Conservation (phyloP, 1,140 invertebrate species). For the Caenorhabditis briggsae region DNA sequence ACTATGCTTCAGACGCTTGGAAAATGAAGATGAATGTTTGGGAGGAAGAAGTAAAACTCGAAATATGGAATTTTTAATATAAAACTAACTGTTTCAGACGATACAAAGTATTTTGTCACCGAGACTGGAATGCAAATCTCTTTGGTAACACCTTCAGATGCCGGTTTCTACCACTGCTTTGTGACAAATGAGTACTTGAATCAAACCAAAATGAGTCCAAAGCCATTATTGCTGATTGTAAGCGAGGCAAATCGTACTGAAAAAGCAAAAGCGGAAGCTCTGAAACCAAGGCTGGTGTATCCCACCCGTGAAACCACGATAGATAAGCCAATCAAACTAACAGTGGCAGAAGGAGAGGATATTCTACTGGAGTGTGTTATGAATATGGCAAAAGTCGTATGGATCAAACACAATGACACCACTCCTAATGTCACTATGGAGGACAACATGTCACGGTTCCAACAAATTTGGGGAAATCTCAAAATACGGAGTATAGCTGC, state of each 20-base stretch:
- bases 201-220: conserved; percentile 68
- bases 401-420: conserved; percentile 63
- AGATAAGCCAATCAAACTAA: conserved; percentile 63
- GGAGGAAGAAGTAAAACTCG: conserved; percentile 66
- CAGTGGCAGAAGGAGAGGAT: conserved; percentile 70
- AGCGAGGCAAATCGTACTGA: conserved; percentile 1
- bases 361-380: conserved; percentile 71
- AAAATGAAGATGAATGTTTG: conserved; percentile 68
- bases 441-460: conserved; percentile 70
- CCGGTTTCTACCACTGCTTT: conserved; percentile 72
- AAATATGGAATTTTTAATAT: background rate
- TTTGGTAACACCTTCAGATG: conserved; percentile 71
- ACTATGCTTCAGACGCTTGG: conserved; percentile 73
- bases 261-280: conserved; percentile 50
- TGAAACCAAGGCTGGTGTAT: conserved; percentile 15
- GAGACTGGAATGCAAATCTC: conserved; percentile 73
- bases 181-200: conserved; percentile 73
- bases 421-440: conserved; percentile 67
- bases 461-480: conserved; percentile 72
- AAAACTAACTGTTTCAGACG: conserved; percentile 53
- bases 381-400: conserved; percentile 65
- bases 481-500: conserved; percentile 64
- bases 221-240: conserved; percentile 69
- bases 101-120: conserved; percentile 71
- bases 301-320: conserved; percentile 52